These are phyloP conservation scores for Ivindomyrus marchei DNA, from an alignment of 2,113 vertebrate species.

Conservation along the genomic window DNA sequence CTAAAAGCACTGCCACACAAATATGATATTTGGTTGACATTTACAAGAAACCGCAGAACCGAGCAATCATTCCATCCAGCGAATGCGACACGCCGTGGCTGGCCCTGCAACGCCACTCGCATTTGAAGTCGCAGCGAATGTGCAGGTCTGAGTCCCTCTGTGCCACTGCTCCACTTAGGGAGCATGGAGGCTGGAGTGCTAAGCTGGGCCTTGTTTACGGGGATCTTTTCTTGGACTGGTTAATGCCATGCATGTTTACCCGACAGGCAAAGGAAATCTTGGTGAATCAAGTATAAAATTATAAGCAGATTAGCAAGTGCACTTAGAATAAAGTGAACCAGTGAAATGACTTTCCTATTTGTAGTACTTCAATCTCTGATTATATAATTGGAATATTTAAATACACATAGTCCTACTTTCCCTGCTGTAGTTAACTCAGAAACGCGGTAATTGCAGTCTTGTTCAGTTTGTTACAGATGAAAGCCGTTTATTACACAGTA, in stretches of 20 bases:
- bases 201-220: neutral
- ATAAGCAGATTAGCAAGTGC: neutral
- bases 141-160: neutral
- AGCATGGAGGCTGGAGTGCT: neutral
- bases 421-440: neutral
- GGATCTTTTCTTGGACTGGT: neutral
- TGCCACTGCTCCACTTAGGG: neutral
- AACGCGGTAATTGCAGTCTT: constrained; percentile 8
- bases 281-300: neutral
- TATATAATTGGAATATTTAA: neutral
- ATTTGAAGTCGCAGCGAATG: neutral
- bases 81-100: neutral
- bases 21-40: constrained; percentile 7
- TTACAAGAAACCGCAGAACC: neutral
- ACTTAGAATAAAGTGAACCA: constrained; percentile 6
- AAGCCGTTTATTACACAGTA: constrained; percentile 5
- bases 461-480: neutral
- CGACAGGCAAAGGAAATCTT: neutral
- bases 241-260: neutral
- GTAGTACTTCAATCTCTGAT: constrained; percentile 5
- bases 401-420: neutral
- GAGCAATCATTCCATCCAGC: neutral
- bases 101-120: no score
- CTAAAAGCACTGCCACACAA: neutral
- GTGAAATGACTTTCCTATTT: neutral